Evolutionary conservation across 2,797 vertebrate genomes (phyloP).

Genomic region (Hybognathus amarus): DNA sequence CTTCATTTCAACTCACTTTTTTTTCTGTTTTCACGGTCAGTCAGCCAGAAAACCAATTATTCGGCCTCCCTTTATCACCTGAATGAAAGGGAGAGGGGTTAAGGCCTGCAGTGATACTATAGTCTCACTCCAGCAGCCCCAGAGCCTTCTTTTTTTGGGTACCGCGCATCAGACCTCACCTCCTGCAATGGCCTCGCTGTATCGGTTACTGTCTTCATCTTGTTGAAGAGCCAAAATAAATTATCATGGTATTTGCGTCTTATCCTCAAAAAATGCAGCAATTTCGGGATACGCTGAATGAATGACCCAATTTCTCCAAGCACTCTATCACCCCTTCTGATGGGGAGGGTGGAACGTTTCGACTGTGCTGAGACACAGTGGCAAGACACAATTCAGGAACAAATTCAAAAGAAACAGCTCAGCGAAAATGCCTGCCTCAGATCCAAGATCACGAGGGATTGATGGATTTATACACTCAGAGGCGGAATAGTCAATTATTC

Average conservation of each 20-base stretch:
- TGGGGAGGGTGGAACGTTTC: slow-evolving; percentile 44
- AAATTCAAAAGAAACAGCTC: slow-evolving; percentile 42
- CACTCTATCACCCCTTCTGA: slow-evolving; percentile 39
- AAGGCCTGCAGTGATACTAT: slow-evolving; percentile 52
- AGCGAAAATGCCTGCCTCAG: slow-evolving; percentile 36
- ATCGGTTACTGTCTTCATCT: slow-evolving; percentile 3
- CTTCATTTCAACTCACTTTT: slow-evolving; percentile 56
- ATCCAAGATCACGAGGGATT: slow-evolving; percentile 52
- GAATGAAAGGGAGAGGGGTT: slow-evolving; percentile 51
- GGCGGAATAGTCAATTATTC: slow-evolving; percentile 71
- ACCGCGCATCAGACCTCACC: slow-evolving; percentile 8
- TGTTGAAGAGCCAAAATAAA: slow-evolving; percentile 33
- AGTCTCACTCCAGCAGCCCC: slow-evolving; percentile 44
- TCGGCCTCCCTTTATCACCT: slow-evolving; percentile 61
- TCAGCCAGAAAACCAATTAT: slow-evolving; percentile 72
- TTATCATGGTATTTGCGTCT: slow-evolving; percentile 7
- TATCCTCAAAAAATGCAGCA: slow-evolving; percentile 32
- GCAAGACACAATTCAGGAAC: slow-evolving; percentile 42
- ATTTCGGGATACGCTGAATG: slow-evolving; percentile 39
- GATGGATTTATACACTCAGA: slow-evolving; percentile 68
- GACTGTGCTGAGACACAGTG: slow-evolving; percentile 58
- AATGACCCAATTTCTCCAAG: slow-evolving; percentile 51
- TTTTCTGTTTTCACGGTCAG: slow-evolving; percentile 70
- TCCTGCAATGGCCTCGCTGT: neutral
- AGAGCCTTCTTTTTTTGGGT: slow-evolving; percentile 7